These are phyloP conservation scores for Pelvicachromis taeniatus DNA, from an alignment of 2,113 vertebrate species.

Conservation along the genomic window DNA sequence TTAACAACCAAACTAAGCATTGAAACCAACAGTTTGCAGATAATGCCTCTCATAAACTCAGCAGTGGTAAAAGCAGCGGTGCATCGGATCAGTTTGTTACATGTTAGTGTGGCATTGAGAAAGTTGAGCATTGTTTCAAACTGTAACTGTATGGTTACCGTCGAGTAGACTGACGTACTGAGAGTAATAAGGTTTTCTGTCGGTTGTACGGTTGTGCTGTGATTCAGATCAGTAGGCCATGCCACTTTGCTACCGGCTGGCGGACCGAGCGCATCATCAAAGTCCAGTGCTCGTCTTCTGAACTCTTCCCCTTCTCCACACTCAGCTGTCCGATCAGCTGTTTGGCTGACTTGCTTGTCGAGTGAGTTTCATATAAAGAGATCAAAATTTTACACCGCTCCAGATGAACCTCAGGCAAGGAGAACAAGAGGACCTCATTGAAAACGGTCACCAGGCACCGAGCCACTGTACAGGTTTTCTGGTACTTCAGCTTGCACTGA, in stretches of 20 bases:
- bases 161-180: not conserved
- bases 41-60: not conserved
- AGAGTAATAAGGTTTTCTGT: not conserved
- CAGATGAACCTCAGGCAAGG: slow-evolving; percentile 57
- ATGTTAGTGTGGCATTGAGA: not conserved
- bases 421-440: slow-evolving; percentile 75
- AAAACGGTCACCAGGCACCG: slow-evolving; percentile 65
- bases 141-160: not conserved
- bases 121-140: not conserved
- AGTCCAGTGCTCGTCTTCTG: slow-evolving; percentile 69
- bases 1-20: not conserved
- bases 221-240: slow-evolving; percentile 62
- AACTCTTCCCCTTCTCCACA: slow-evolving; percentile 57
- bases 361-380: slow-evolving; percentile 63
- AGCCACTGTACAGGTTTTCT: slow-evolving; percentile 64
- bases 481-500: slow-evolving; percentile 66
- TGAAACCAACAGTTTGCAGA: not conserved
- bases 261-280: slow-evolving; percentile 71
- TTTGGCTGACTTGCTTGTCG: slow-evolving; percentile 42
- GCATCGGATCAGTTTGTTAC: too few relatives aligned
- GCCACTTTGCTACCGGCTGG: slow-evolving; percentile 77
- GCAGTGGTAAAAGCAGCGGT: not conserved
- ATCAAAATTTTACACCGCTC: slow-evolving; percentile 64
- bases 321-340: slow-evolving; percentile 67
- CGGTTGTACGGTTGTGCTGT: not conserved